phyloP scores from a whole-genome alignment of 2,888 invertebrate species.

The Allolobophora icterica region DNA sequence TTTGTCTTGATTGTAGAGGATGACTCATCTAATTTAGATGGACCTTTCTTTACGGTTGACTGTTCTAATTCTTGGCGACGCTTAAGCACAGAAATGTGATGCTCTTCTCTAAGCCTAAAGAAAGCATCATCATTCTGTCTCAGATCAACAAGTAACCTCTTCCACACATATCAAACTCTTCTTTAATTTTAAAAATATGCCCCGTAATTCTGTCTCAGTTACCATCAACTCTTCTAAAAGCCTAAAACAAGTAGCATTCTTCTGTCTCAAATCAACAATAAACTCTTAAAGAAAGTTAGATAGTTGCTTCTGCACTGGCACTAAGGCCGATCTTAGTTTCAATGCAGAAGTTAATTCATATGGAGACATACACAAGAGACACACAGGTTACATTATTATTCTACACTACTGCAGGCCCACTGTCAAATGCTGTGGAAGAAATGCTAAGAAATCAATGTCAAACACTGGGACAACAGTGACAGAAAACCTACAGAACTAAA shows the following conservation, averaged over 20 bases:
- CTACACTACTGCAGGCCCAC: background rate
- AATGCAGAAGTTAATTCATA: too few relatives aligned
- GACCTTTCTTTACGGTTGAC: background rate
- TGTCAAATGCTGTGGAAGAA: too few relatives aligned
- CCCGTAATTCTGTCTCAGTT: too few relatives aligned
- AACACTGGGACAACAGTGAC: too few relatives aligned
- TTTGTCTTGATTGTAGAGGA: slow-evolving; percentile 9
- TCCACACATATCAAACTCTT: too few relatives aligned
- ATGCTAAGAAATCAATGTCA: too few relatives aligned
- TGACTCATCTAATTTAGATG: background rate
- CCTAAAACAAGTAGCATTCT: background rate
- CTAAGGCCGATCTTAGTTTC: too few relatives aligned
- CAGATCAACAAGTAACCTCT: background rate
- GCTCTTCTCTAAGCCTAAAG: slow-evolving; percentile 7
- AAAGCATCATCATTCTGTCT: background rate
- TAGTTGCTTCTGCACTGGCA: too few relatives aligned
- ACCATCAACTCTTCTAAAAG: background rate
- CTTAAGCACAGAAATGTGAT: slow-evolving; percentile 12
- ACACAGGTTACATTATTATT: background rate
- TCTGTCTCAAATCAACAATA: too few relatives aligned
- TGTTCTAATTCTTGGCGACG: slow-evolving; percentile 21
- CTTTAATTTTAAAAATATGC: background rate
- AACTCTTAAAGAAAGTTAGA: too few relatives aligned
- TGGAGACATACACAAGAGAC: background rate
- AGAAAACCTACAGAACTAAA: too few relatives aligned